These are phyloP conservation scores for Hipposideros larvatus DNA, from an alignment of 2,797 vertebrate genomes.

Conservation along the genomic window DNA sequence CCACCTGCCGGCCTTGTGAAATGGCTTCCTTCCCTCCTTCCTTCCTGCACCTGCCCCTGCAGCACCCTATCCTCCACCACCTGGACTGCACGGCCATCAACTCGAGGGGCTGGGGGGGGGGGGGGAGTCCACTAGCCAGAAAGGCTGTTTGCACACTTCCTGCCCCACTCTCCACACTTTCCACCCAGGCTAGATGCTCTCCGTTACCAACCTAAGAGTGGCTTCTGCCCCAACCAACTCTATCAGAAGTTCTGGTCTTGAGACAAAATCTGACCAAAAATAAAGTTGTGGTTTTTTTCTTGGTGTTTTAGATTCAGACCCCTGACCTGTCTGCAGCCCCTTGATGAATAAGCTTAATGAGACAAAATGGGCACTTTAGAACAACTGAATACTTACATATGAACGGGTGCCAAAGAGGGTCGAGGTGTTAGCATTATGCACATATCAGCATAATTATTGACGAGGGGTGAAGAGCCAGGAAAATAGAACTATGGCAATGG, in stretches of 20 bases:
- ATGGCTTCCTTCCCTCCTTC: constrained; percentile 33
- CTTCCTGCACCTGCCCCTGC: not conserved
- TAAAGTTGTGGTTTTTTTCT: not conserved
- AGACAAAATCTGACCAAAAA: not conserved
- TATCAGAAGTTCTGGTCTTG: not conserved
- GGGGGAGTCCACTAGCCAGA: not conserved
- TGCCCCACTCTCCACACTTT: not conserved
- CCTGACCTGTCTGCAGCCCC: not conserved
- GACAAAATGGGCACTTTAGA: not conserved
- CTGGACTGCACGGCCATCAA: not conserved
- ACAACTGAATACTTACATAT: not conserved
- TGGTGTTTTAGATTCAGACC: not conserved
- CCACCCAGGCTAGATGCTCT: not conserved
- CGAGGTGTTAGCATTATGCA: not conserved
- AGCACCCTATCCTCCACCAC: not conserved
- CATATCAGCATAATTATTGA: not conserved
- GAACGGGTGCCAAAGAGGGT: not conserved
- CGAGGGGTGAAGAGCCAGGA: not conserved
- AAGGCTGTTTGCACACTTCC: not conserved
- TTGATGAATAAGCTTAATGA: not conserved
- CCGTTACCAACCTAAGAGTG: not conserved
- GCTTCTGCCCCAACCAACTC: not conserved
- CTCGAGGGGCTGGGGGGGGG: not conserved
- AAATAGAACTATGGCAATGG: not conserved
- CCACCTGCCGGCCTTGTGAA: not conserved